Base-by-base conservation (phyloP, 1,140 invertebrate genomes). In the Stegodyphus mimosarum region DNA sequence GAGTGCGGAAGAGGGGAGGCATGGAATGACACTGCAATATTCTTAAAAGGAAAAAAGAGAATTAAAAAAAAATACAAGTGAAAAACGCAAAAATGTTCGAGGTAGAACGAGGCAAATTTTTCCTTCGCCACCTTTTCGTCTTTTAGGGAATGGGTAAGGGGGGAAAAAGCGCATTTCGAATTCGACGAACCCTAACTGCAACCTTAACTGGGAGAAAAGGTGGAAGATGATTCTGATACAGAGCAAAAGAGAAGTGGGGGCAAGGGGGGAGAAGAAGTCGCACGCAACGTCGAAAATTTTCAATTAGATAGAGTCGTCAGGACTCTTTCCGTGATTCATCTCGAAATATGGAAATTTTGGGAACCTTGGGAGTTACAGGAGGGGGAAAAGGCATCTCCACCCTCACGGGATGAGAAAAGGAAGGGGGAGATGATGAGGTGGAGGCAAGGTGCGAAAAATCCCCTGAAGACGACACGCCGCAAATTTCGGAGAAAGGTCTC, bases 211-310 rank as follows among this genome's bases (percentile, higher is more conserved):
- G 66, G 15, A 80, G 66, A 71, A 80, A 78, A 80, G 67, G 67
- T 81, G 70, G 79, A 81, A 81, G 79, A 81, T 71, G 69, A 81
- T 81, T 81, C 55, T 11, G 48, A 64, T 53, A 50, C 50, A 55
- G 70, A 81, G 70, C 33, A 51, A 64, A 9, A 49, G 55, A 71
- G 11, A 6, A 51, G 7, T 18, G 33, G 6, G 50, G 48, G 15
- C 6, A 13, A 55, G 49, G 15, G 49, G n/a, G 49, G 67, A 5
- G 6, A 17, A 13, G 52, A n/a, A 17, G 4, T 17, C 52, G 18
- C 77, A 80, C 67, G 79, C 79, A 70, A 81, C 79, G 79, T 81
- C 79, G 79, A 81, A 81, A 81, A 81, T 81, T 81, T 81, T 81
- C 79, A 81, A 81, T 81, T 81, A 81, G 79, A 81, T 81, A 81